Conservation (phyloP, 2,888 invertebrate species). For the Bombyx huttoni region DNA sequence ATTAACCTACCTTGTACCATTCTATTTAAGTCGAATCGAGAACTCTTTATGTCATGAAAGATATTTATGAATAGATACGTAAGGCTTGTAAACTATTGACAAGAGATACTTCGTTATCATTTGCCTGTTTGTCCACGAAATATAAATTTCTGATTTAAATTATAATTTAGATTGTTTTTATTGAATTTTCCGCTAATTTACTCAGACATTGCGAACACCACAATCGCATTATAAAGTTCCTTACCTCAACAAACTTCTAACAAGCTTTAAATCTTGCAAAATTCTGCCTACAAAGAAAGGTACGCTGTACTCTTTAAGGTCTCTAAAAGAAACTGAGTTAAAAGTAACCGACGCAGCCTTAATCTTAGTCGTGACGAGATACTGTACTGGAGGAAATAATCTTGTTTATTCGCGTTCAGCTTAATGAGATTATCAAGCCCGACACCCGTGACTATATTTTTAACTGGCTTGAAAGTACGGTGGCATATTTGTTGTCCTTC, state of each 20-base stretch:
- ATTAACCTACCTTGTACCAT: no score
- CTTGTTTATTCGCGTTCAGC: slow-evolving; percentile 29
- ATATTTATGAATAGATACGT: no score
- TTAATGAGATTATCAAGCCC: slow-evolving; percentile 29
- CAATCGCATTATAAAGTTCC: slow-evolving; percentile 13
- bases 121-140: no score
- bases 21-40: no score
- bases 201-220: slow-evolving; percentile 4
- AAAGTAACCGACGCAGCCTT: slow-evolving; percentile 20
- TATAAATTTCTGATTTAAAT: no score
- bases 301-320: slow-evolving; percentile 1
- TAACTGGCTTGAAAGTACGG: background rate
- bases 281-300: background rate
- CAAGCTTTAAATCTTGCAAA: slow-evolving; percentile 1
- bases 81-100: no score
- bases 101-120: no score
- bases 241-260: slow-evolving; percentile 5
- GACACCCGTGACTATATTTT: slow-evolving; percentile 6
- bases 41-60: no score
- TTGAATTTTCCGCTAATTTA: background rate
- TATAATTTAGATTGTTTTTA: no score
- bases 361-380: slow-evolving; percentile 19
- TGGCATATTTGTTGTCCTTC: background rate
- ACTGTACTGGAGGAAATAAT: slow-evolving; percentile 22
- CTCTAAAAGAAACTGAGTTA: slow-evolving; percentile 25